Conservation (phyloP, 2,797 vertebrate genomes). For the Pseudomugil tenellus region DNA sequence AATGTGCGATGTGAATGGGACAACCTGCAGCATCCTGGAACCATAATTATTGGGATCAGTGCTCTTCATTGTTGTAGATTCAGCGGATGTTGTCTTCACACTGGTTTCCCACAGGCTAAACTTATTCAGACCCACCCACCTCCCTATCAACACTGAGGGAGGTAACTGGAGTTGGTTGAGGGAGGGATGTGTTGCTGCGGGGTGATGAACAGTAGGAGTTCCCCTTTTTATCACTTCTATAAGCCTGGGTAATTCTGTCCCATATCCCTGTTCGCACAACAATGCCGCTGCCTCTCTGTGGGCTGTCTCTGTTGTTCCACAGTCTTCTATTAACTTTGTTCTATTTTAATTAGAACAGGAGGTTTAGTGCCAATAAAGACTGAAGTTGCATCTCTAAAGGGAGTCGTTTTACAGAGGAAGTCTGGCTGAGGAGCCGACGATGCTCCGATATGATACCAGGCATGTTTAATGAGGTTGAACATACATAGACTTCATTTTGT, state of each 20-base stretch:
- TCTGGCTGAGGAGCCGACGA: background rate
- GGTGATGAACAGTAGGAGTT: constrained; percentile 37
- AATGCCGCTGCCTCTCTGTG: constrained; percentile 21
- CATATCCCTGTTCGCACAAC: constrained; percentile 51
- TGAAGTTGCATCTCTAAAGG: background rate
- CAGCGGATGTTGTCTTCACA: constrained; percentile 15
- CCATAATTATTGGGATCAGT: background rate
- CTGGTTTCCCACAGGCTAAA: constrained; percentile 35
- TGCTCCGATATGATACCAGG: background rate
- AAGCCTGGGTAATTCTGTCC: constrained; percentile 35
- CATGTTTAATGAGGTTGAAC: constrained; percentile 1
- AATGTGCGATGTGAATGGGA: background rate
- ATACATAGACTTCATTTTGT: background rate
- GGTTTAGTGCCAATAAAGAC: constrained; percentile 26
- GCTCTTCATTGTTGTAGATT: constrained; percentile 11
- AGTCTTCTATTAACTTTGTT: constrained; percentile 13
- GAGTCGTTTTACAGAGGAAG: constrained; percentile 9
- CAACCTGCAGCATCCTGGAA: background rate
- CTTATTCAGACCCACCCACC: background rate
- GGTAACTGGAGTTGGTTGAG: constrained; percentile 16
- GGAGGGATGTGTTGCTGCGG: constrained; percentile 21
- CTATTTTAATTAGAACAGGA: constrained; percentile 20
- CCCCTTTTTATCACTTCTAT: constrained; percentile 37
- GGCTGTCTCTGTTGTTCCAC: constrained; percentile 22
- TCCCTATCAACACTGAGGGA: background rate